A percentile compares a stretch with the other conserved stretches of the same genome.
Conservation (phyloP, 2,888 invertebrate genomes). For the Melanotus villosus region DNA sequence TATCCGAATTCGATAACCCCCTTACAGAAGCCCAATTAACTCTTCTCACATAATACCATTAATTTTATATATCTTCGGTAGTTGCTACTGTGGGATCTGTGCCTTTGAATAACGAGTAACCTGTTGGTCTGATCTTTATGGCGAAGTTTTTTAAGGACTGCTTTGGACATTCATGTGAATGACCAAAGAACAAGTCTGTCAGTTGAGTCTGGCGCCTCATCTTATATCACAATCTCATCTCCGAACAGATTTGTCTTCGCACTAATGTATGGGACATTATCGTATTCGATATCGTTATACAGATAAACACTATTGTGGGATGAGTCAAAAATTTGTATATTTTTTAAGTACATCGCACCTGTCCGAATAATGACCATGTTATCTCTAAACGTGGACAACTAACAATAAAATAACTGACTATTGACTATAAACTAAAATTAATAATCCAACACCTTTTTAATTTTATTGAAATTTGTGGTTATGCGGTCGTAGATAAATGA, state of each 20-base stretch:
- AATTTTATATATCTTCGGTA: constrained; percentile 45
- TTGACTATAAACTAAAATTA: neutral
- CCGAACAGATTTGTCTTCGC: constrained; percentile 47
- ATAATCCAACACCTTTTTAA: neutral
- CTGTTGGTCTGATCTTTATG: constrained; percentile 1
- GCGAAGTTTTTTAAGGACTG: constrained; percentile 16
- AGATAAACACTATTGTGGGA: constrained; percentile 17
- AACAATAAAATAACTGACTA: neutral
- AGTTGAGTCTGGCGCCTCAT: constrained; percentile 50
- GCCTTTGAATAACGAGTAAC: constrained; percentile 25
- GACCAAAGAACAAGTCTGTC: constrained; percentile 51
- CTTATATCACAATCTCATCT: constrained; percentile 48
- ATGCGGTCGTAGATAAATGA: no score
- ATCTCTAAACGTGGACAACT: neutral
- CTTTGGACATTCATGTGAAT: constrained; percentile 42
- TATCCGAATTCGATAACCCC: constrained; percentile 25
- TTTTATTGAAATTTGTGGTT: no score
- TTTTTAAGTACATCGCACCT: constrained; percentile 20
- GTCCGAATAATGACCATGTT: constrained; percentile 4
- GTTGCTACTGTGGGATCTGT: constrained; percentile 39
- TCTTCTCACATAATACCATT: constrained; percentile 30
- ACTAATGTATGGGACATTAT: constrained; percentile 16
- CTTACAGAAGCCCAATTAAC: constrained; percentile 34
- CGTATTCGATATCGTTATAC: constrained; percentile 13
- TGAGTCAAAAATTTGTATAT: constrained; percentile 15